Base-by-base conservation (phyloP, 2,797 vertebrate genomes). In the Sitta carolinensis region DNA sequence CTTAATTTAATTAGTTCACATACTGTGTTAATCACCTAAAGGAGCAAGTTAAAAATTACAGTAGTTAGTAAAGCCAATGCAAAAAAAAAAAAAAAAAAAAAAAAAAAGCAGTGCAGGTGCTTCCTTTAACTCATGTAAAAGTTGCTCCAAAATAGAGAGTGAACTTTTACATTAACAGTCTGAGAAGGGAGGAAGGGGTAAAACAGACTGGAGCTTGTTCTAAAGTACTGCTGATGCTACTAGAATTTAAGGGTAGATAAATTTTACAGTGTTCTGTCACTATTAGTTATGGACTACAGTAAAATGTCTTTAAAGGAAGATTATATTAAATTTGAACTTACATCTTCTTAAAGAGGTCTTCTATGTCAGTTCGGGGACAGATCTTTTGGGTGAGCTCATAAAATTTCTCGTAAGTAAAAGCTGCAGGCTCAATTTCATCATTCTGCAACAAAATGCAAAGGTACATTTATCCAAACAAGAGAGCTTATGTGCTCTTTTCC, bases 381-480 rank as follows among this genome's bases (percentile, higher is more conserved):
- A 99, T 99, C 97, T 99, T 99, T 97, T 99, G 99, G 23, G 99
- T 99, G 74, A 99, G 98, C 58, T 99, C 98, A 97, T 99, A 99
- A 98, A 99, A 99, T 96, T 99, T 99, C 95, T 99, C 99, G 1
- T 98, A 99, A 89, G 99, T 99, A 98, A 99, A 99, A 51, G 98
- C 98, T 5, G 98, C 95, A 27, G 98, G 98, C 84, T 99, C 99
- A 10, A 99, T 99, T 98, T 99, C 99, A 89, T 99, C 99, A 29
- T 99, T 99, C 99, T 99, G 98, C 30, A 97, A 97, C 9, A 84
- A 96, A 88, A 77, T 22, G 73, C 51, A 91, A 87, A 90, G 36
- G 42, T 26, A 72, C 32, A 51, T 72, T 87, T 48, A 90, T 42
- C 70, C 62, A 79, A 1, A 55, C 58, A 89, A 51, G 5, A 69